Evolutionary conservation across 2,888 invertebrate genomes (phyloP), one percentile per base, ranked within the genome.

Genomic region (Athalia rosae): DNA sequence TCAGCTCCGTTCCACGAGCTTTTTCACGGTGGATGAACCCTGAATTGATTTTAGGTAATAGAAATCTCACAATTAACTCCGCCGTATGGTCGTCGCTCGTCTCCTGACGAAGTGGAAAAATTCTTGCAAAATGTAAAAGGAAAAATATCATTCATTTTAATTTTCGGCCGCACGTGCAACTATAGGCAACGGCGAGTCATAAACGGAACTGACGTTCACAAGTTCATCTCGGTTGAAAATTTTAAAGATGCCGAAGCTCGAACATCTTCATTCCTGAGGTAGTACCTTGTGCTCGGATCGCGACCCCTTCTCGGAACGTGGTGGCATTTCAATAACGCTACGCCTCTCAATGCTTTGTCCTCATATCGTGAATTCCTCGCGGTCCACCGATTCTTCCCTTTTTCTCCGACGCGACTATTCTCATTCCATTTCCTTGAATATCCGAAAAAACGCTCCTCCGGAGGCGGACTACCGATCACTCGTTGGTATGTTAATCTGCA

Each of bases 301-400:
- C 58, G 28, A 53, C 4, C 53, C 61, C 15, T 61, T 50, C 28
- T n/a, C 47, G 48, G 62, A 50, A 74, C 74, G 59, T 48, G 61
- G 61, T 48, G 74, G 61, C 74, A 28, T 61, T 74, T 74, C 74
- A 74, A 74, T 74, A 74, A 74, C 61, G 74, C 61, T 62, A n/a
- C 74, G 62, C 28, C 28, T 74, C 74, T 50, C 61, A 74, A 74
- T 62, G 74, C 61, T 56, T 7, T 74, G 48, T 79, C 78, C 85
- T 88, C 87, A 88, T 88, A 88, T 88, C 86, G 84, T 80, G 83
- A 83, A 89, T 89, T 89, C 89, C 84, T 87, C 79, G 84, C 81
- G 81, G 78, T 84, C 85, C 81, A 71, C 83, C 74, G 13, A 15
- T 48, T 61, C 61, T 62, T 11, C 48, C 61, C n/a, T 45, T 50